Conservation (phyloP, 2,113 vertebrate species). For the Tamias sibiricus region DNA sequence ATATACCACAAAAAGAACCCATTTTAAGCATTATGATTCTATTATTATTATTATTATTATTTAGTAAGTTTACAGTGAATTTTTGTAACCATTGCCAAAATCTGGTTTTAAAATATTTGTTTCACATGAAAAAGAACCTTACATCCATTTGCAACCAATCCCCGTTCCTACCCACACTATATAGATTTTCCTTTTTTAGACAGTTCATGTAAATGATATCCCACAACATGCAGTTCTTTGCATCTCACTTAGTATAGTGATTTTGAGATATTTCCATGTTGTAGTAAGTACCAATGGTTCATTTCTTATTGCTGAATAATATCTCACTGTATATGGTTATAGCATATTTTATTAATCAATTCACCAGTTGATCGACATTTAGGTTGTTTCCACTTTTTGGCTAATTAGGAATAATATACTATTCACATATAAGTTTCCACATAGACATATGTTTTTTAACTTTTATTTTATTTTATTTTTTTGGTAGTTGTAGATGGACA, state of each 20-base stretch:
- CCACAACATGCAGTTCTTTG: neutral
- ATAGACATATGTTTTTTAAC: neutral
- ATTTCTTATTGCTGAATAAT: neutral
- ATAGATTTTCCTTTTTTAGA: neutral
- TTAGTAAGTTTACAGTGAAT: neutral
- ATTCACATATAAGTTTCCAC: neutral
- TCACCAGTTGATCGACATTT: neutral
- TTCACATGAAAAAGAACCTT: neutral
- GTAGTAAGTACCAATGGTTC: neutral
- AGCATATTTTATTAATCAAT: neutral
- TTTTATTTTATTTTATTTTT: no score
- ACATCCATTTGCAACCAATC: neutral
- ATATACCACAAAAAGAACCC: neutral
- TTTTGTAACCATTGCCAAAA: neutral
- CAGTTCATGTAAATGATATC: neutral
- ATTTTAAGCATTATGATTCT: neutral
- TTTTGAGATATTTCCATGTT: neutral
- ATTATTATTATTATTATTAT: neutral
- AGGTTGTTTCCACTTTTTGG: neutral
- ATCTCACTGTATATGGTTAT: neutral
- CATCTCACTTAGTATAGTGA: neutral
- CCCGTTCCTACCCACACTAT: neutral
- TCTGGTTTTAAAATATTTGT: neutral
- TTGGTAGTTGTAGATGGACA: no score
- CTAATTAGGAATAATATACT: neutral